Conservation (phyloP, 2,797 vertebrate genomes). For the Sebastes aleutianus region DNA sequence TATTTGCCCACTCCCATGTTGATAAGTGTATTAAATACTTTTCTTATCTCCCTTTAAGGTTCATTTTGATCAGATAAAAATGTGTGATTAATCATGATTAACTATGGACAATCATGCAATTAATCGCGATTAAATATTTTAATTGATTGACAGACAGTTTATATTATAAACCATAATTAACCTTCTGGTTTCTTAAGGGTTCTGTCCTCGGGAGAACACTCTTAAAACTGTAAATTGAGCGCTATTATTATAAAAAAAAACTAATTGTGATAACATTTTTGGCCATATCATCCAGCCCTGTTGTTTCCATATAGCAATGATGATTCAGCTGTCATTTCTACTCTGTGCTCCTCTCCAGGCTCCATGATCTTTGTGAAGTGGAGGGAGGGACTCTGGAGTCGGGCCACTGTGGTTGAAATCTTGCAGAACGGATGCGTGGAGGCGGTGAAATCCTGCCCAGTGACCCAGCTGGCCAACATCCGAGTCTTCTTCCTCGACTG, state of each 20-base stretch:
- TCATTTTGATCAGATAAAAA: too few species aligned
- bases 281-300: background rate
- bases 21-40: too few species aligned
- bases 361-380: slow-evolving; percentile 65
- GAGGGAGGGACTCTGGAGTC: slow-evolving; percentile 62
- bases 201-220: background rate
- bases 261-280: background rate
- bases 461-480: slow-evolving; percentile 55
- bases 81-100: too few species aligned
- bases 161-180: background rate
- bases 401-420: slow-evolving; percentile 66
- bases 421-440: slow-evolving; percentile 30
- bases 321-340: background rate
- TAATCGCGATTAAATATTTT: too few species aligned
- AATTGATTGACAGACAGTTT: too few species aligned
- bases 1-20: too few species aligned
- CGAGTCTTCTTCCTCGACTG: slow-evolving; percentile 70
- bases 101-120: too few species aligned
- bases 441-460: slow-evolving; percentile 56
- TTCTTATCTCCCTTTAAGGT: too few species aligned
- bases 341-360: slow-evolving; percentile 45
- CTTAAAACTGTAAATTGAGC: too few species aligned
- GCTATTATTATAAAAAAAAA: background rate
- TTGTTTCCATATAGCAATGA: background rate
- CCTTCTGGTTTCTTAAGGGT: background rate